Conservation (phyloP, 2,888 invertebrate genomes). For the Andrena chrysosceles region DNA sequence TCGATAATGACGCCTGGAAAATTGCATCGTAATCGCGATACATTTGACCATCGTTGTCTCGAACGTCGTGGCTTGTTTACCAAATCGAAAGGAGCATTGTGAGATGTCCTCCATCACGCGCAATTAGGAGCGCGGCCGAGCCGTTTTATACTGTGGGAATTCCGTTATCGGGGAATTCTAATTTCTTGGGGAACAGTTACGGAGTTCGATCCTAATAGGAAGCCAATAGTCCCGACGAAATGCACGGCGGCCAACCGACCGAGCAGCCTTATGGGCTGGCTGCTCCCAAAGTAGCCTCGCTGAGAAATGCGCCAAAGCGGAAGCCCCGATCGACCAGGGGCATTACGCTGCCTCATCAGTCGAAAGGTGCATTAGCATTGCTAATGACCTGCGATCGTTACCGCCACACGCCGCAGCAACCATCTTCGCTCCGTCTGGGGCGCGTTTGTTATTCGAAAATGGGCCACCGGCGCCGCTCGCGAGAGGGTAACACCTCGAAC, state of each 20-base stretch:
- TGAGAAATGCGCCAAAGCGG: conserved; percentile 68
- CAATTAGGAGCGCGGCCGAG: conserved; percentile 18
- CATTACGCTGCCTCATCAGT: conserved; percentile 81
- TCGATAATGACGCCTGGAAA: background rate
- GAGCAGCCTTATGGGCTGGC: conserved; percentile 37
- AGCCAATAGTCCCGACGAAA: conserved; percentile 70
- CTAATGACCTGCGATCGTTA: conserved; percentile 83
- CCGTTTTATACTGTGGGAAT: conserved; percentile 23
- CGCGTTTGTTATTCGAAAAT: conserved; percentile 68
- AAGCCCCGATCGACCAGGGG: conserved; percentile 63
- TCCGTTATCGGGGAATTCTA: conserved; percentile 48
- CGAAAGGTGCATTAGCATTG: conserved; percentile 84
- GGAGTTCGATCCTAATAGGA: conserved; percentile 68
- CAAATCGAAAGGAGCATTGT: background rate
- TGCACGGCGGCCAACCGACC: conserved; percentile 57
- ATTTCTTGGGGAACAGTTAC: conserved; percentile 59
- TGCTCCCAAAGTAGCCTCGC: conserved; percentile 64
- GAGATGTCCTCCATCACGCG: conserved; percentile 18
- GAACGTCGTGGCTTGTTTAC: background rate
- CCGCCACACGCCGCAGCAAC: conserved; percentile 77
- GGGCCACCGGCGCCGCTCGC: conserved; percentile 45
- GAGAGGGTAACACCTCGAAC: conserved; percentile 20
- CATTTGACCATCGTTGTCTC: background rate
- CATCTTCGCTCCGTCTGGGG: conserved; percentile 43
- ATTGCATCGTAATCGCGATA: background rate